phyloP scores from a whole-genome alignment of 2,888 invertebrate genomes.

The Drosophila nr. perissopoda region DNA sequence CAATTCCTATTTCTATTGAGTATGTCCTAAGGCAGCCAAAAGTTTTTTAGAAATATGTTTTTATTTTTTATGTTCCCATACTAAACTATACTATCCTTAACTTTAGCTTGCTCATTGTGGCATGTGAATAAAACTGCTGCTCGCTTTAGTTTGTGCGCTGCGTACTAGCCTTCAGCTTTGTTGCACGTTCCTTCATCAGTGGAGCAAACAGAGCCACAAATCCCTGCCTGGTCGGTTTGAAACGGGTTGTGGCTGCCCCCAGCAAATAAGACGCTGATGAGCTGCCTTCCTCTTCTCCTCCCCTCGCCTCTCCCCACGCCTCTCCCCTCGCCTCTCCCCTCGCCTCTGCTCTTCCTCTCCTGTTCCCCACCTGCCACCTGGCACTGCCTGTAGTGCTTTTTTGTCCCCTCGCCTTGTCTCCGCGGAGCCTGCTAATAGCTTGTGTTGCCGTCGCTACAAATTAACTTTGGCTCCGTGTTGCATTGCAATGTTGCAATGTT shows the following conservation, averaged over 20 bases:
- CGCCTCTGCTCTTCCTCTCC: background rate
- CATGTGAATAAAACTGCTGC: slow-evolving; percentile 2
- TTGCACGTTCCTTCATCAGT: slow-evolving; percentile 60
- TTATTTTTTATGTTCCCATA: too few species aligned
- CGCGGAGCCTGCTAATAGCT: slow-evolving; percentile 74
- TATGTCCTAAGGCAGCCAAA: background rate
- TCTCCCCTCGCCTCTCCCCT: rapidly evolving
- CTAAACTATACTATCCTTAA: background rate
- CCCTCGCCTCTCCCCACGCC: background rate
- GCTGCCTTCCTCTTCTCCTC: slow-evolving; percentile 1
- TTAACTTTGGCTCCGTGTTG: slow-evolving; percentile 77
- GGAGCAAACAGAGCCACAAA: slow-evolving; percentile 42
- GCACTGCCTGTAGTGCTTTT: background rate
- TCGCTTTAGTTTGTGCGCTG: slow-evolving; percentile 3
- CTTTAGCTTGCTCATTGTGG: background rate
- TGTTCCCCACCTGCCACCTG: background rate
- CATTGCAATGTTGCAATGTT: slow-evolving; percentile 36
- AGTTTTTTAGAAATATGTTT: background rate
- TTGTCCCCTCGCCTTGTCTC: slow-evolving; percentile 1
- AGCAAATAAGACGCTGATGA: slow-evolving; percentile 36
- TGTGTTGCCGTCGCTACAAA: slow-evolving; percentile 78
- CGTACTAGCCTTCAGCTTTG: slow-evolving; percentile 47
- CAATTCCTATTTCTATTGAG: background rate
- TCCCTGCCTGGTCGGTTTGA: slow-evolving; percentile 39
- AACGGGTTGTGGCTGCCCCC: slow-evolving; percentile 62